Evolutionary conservation across 1,140 invertebrate genomes (phyloP), one percentile per base, ranked within the genome.

Genomic region (Paramacrobiotus metropolitanus): DNA sequence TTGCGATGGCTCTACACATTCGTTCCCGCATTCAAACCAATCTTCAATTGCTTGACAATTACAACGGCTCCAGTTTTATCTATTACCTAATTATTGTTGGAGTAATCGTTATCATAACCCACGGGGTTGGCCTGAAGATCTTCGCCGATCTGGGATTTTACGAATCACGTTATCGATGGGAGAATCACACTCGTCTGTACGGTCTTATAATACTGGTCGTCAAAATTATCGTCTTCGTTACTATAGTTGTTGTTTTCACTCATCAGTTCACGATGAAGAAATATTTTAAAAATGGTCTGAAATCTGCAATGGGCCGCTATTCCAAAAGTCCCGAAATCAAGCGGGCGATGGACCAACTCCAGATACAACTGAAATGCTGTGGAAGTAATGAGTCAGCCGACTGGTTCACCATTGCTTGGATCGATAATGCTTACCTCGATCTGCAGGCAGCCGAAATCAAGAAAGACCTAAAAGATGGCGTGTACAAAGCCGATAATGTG

Each of bases 371-470:
- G 55, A 48, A 61, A 31, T 71, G 70, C 60, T 71, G 70, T 64
- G 70, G 70, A 21, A 68, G 67, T 59, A 61, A 31, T 1, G 61
- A 61, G 31, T 68, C 67, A 60, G 65, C 60, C 21, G 68, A 71
- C 61, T 71, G 69, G 69, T 71, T 69, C 59, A 9, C 29, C n/a
- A 40, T 67, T 1, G 31, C 62, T 4, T 71, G 70, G 70, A 65
- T 70, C 2, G 61, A 65, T 29, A 44, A 64, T 21, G 62, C 64
- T 4, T 67, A 63, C 59, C 4, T 67, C 3, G 60, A 65, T 59
- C 44, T 66, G 61, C 59, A 59, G 34, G 31, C 3, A 20, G 55
- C 61, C 21, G 24, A 61, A 60, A 24, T 55, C 48, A 15, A 28
- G 48, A 4, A 15, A 20, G 15, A 15, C 24, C 9, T 55, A 24